phyloP scores from a whole-genome alignment of 1,140 invertebrate species.

The Monomorium pharaonis region DNA sequence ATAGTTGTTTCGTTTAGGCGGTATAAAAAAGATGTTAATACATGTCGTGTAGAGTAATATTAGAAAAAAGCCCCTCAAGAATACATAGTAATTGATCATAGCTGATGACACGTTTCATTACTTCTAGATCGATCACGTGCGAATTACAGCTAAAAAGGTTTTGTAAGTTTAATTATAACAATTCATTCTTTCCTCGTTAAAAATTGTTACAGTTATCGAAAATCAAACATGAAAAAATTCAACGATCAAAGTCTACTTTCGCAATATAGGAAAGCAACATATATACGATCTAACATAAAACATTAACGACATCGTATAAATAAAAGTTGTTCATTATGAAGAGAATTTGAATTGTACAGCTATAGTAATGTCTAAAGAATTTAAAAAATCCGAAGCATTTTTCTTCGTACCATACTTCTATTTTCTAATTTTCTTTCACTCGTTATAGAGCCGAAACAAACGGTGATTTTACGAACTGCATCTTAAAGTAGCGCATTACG shows the following conservation, averaged over 20 bases:
- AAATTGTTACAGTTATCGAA: not conserved
- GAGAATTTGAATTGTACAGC: constrained; percentile 16
- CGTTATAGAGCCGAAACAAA: constrained; percentile 76
- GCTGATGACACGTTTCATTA: constrained; percentile 79
- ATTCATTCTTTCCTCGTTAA: not conserved
- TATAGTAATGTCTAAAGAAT: constrained; percentile 62
- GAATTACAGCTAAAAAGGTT: constrained; percentile 25
- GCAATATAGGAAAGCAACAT: constrained; percentile 40
- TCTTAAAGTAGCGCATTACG: constrained; percentile 81
- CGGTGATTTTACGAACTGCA: constrained; percentile 76
- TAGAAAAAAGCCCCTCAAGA: constrained; percentile 49
- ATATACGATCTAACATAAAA: constrained; percentile 19
- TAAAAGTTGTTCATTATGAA: not conserved
- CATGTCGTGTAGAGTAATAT: constrained; percentile 49
- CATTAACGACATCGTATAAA: constrained; percentile 28
- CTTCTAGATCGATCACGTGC: constrained; percentile 66
- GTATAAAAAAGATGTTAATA: constrained; percentile 70
- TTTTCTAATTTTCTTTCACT: constrained; percentile 45
- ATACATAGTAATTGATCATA: constrained; percentile 53
- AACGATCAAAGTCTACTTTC: constrained; percentile 34
- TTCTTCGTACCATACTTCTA: constrained; percentile 67
- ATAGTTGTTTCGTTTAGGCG: constrained; percentile 69
- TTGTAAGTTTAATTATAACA: constrained; percentile 30
- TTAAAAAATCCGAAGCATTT: constrained; percentile 75
- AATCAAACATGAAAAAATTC: constrained; percentile 2